Percentiles rank a stretch among this genome's conserved stretches.
phyloP scores from a whole-genome alignment of 2,888 invertebrate genomes.

The Leucoma salicis region DNA sequence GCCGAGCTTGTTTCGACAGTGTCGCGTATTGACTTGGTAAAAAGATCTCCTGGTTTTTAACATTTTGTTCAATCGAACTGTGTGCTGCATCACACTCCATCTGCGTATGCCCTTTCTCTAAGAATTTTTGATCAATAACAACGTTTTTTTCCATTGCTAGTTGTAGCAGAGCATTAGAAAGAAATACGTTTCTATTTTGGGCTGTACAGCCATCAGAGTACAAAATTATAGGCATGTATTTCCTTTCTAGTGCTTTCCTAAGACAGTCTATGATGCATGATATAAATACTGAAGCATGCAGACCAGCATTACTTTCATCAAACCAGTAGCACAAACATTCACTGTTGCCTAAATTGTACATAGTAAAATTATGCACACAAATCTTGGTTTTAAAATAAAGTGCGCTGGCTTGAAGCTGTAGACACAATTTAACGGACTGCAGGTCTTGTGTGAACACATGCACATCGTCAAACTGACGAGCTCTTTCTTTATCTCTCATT shows the following conservation, averaged over 20 bases:
- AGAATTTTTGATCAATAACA: background rate
- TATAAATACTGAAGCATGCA: conserved; percentile 14
- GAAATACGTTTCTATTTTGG: no score
- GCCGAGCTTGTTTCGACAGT: no score
- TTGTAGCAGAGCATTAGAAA: no score
- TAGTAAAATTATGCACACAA: conserved; percentile 27
- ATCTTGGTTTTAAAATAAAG: conserved; percentile 28
- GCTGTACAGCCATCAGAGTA: no score
- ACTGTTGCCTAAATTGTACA: conserved; percentile 21
- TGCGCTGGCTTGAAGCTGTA: conserved; percentile 25
- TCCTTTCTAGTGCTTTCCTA: no score
- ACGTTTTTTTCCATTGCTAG: background rate
- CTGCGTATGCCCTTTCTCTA: background rate
- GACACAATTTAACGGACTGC: conserved; percentile 28
- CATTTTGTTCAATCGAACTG: no score
- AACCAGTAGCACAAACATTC: conserved; percentile 23
- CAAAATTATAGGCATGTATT: no score
- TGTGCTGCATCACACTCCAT: background rate
- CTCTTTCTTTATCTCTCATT: no score
- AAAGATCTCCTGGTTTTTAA: no score
- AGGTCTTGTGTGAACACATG: conserved; percentile 24
- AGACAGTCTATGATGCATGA: conserved; percentile 9
- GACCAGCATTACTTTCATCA: conserved; percentile 13
- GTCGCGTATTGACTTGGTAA: no score
- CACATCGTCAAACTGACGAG: no score